phyloP scores from a whole-genome alignment of 2,113 vertebrate species.

The Istiophorus platypterus region DNA sequence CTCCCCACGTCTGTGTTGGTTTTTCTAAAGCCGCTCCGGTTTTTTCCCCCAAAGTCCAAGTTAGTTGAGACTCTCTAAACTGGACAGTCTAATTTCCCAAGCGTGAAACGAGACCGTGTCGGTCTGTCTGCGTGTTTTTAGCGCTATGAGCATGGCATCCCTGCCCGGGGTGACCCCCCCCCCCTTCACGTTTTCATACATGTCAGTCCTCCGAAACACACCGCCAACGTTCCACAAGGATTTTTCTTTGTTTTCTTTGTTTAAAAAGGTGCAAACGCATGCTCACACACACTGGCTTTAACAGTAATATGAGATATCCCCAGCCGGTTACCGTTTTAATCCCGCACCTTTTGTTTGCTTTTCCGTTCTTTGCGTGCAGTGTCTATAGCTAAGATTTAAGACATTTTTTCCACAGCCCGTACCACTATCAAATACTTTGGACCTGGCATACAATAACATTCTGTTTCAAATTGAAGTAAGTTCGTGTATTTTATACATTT shows the following conservation, averaged over 20 bases:
- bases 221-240: not conserved
- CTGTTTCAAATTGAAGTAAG: conserved; percentile 34
- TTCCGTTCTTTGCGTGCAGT: conserved; percentile 37
- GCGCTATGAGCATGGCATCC: not conserved
- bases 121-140: not conserved
- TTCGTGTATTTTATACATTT: conserved; percentile 40
- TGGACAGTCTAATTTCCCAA: not conserved
- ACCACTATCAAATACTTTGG: conserved; percentile 54
- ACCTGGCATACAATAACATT: conserved; percentile 46
- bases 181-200: too few species aligned
- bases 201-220: conserved; percentile 9
- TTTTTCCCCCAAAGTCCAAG: not conserved
- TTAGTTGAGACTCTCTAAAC: not conserved
- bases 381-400: conserved; percentile 27
- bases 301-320: conserved; percentile 17
- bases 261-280: not conserved
- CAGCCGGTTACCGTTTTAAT: conserved; percentile 43
- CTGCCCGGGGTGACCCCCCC: too few species aligned
- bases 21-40: not conserved
- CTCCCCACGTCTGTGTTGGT: not conserved
- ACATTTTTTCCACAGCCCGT: conserved; percentile 67
- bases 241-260: not conserved
- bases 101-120: not conserved
- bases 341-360: conserved; percentile 63
- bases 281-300: not conserved